Conservation (phyloP, 2,888 invertebrate genomes). For the Lycocerus yunnanus region DNA sequence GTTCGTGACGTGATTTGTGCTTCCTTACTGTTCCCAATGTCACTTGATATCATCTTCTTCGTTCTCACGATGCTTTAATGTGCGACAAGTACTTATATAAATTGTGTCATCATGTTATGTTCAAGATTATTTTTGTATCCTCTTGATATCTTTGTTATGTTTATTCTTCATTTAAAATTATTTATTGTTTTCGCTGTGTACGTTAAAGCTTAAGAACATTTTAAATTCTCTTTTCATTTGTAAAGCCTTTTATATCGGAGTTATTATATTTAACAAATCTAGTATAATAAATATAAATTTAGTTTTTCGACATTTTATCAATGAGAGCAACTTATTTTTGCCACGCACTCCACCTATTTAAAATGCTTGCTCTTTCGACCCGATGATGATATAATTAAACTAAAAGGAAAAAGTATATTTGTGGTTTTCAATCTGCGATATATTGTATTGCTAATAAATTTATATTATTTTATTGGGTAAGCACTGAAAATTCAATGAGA, state of each 20-base stretch:
- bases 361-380: no score
- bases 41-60: slow-evolving; percentile 51
- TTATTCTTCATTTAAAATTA: slow-evolving; percentile 14
- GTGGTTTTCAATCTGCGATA: no score
- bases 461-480: no score
- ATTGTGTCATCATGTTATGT: slow-evolving; percentile 52
- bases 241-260: neutral
- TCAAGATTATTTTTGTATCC: slow-evolving; percentile 48
- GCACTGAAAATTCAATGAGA: no score
- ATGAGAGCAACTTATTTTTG: no score
- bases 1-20: slow-evolving; percentile 57
- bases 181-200: neutral
- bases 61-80: slow-evolving; percentile 51
- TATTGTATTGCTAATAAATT: no score
- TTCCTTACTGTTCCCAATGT: slow-evolving; percentile 48
- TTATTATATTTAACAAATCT: neutral
- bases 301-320: neutral
- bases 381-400: no score
- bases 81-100: slow-evolving; percentile 53
- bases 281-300: neutral
- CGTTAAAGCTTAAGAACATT: neutral
- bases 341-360: no score
- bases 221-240: neutral
- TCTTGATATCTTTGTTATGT: slow-evolving; percentile 27
- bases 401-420: no score